Percentiles rank a stretch among this genome's conserved stretches.
Evolutionary conservation across 2,888 invertebrate genomes (phyloP).

Genomic region (Heliconius charithonia): DNA sequence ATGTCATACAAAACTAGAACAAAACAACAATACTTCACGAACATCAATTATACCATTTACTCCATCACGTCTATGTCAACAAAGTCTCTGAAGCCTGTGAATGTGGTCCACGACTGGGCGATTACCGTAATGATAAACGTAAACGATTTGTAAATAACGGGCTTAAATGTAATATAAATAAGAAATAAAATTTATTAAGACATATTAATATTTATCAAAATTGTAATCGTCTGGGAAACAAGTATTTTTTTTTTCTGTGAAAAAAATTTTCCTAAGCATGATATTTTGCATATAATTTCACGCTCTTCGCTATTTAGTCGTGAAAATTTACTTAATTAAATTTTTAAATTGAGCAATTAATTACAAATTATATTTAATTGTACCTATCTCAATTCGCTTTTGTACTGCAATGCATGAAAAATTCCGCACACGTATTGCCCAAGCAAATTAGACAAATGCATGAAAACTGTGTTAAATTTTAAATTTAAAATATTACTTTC

Average conservation of each 20-base stretch:
- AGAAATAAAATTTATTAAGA: not conserved
- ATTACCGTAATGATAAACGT: constrained; percentile 59
- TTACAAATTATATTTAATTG: constrained; percentile 24
- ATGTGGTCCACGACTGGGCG: constrained; percentile 73
- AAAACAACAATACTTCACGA: constrained; percentile 80
- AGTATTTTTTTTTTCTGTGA: constrained; percentile 46
- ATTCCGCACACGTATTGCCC: constrained; percentile 54
- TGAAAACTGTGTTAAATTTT: constrained; percentile 31
- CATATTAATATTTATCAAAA: constrained; percentile 36
- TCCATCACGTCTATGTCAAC: constrained; percentile 78
- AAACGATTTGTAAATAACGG: not conserved
- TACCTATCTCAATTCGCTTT: constrained; percentile 59
- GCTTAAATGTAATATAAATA: not conserved
- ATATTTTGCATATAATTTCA: constrained; percentile 45
- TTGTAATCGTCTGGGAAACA: constrained; percentile 67
- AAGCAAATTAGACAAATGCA: constrained; percentile 39
- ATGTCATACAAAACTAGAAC: constrained; percentile 77
- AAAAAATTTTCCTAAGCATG: constrained; percentile 36
- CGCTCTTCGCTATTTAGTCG: constrained; percentile 35
- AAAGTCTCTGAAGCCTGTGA: constrained; percentile 73
- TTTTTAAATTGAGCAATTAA: constrained; percentile 25
- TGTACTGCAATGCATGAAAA: constrained; percentile 72
- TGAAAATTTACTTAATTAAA: constrained; percentile 19
- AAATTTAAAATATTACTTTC: not conserved
- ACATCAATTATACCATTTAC: constrained; percentile 74